Conservation (phyloP, 1,140 invertebrate species). For the Tetragonula clypearis region DNA sequence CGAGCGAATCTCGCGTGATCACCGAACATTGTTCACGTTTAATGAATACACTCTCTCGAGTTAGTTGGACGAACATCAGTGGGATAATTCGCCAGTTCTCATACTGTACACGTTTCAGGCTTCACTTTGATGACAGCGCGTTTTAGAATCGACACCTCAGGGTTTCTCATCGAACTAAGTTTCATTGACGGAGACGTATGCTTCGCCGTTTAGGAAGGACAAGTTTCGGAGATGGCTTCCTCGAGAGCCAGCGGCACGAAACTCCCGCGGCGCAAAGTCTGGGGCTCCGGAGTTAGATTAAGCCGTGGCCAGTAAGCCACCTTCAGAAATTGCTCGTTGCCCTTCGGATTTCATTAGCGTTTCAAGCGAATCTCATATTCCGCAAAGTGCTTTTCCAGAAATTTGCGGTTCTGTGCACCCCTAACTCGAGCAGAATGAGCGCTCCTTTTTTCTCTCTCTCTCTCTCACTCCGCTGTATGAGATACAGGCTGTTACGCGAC, state of each 20-base stretch:
- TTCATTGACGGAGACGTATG: constrained; percentile 79
- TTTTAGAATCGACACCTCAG: constrained; percentile 69
- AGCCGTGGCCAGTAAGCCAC: constrained; percentile 78
- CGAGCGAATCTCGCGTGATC: neutral
- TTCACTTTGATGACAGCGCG: constrained; percentile 45
- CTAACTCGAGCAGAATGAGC: constrained; percentile 61
- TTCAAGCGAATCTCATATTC: constrained; percentile 75
- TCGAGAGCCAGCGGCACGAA: constrained; percentile 71
- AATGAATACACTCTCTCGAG: neutral
- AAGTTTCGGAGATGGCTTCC: constrained; percentile 76
- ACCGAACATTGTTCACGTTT: constrained; percentile 3
- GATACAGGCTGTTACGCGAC: neutral
- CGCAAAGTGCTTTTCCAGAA: constrained; percentile 73
- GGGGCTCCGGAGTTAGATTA: constrained; percentile 78
- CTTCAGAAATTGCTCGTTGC: constrained; percentile 79
- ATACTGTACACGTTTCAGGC: constrained; percentile 27
- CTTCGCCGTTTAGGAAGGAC: constrained; percentile 73
- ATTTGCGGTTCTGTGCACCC: constrained; percentile 60
- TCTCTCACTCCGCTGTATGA: neutral
- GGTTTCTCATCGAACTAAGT: constrained; percentile 77
- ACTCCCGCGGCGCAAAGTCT: constrained; percentile 77
- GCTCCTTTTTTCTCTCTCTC: constrained; percentile 13
- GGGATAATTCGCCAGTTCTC: constrained; percentile 22
- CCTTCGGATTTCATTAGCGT: constrained; percentile 80
- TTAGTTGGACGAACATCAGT: neutral